Evolutionary conservation across 2,797 vertebrate species (phyloP), one percentile per base, ranked within the genome.

Genomic region (Lateolabrax maculatus): DNA sequence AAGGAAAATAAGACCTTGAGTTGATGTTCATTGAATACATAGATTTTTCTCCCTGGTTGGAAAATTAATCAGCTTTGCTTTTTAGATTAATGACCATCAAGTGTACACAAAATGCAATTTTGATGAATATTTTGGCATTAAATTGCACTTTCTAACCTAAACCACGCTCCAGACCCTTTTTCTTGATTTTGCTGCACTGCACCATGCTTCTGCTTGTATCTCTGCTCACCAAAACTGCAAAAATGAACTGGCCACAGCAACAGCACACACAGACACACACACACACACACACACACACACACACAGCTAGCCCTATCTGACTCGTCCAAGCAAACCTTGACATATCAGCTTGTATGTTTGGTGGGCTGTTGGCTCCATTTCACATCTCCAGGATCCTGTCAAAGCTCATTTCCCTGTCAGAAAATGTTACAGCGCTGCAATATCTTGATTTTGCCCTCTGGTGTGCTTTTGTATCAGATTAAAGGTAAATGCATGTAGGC

Each of bases 151-250:
- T 0, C 21, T 4, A 43, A 34, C 16, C 12, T 6, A 44, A 53
- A 56, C 3, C 11, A 1, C 10, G 23, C 21, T 58, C 21, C 16
- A 10, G 12, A 41, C 31, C 5, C 27, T n/a, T n/a, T 66, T 46
- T 29, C 23, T 55, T 75, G 19, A 63, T 36, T 53, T 77, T 49
- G 12, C 31, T 44, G 48, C 29, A 55, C 23, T 75, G 61, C 60
- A n/a, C 13, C 56, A 63, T 43, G 34, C 49, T n/a, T 68, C 7
- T 23, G 64, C 46, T 37, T 9, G 6, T 41, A 46, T 10, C 18
- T 72, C 41, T 44, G 27, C 49, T 55, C 63, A 65, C n/a, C 60
- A 43, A 56, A 65, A 43, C 19, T 23, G 12, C 15, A 18, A 67
- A 51, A 48, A 63, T 16, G 12, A 21, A 57, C 23, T 61, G 48